These are phyloP conservation scores for Aspidiotus rigidus DNA, from an alignment of 2,888 invertebrate species.

Conservation along the genomic window DNA sequence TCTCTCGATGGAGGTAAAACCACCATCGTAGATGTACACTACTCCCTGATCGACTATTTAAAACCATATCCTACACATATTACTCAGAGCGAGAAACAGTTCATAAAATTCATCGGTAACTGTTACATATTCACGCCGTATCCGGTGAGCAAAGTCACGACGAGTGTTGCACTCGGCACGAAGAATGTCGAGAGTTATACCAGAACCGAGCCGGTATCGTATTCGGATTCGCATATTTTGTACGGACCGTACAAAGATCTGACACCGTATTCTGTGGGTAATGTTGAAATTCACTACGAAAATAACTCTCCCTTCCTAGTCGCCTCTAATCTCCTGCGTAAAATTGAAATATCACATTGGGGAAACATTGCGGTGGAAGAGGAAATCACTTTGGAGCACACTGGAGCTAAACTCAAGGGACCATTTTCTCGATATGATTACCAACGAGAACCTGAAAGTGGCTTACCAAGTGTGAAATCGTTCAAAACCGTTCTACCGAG, in stretches of 20 bases:
- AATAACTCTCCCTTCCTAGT: slow-evolving; percentile 93
- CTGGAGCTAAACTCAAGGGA: slow-evolving; percentile 85
- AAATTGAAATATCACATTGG: slow-evolving; percentile 97
- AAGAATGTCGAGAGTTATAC: slow-evolving; percentile 73
- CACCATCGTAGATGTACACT: slow-evolving; percentile 54
- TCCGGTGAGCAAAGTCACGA: slow-evolving; percentile 66
- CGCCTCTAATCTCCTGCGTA: slow-evolving; percentile 74
- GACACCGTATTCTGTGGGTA: slow-evolving; percentile 51
- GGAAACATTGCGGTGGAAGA: slow-evolving; percentile 98
- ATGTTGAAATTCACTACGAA: slow-evolving; percentile 79
- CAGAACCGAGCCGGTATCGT: slow-evolving; percentile 68
- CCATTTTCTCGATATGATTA: slow-evolving; percentile 96
- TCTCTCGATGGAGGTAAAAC: slow-evolving; percentile 17
- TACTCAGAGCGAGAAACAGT: slow-evolving; percentile 85
- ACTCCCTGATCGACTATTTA: slow-evolving; percentile 65
- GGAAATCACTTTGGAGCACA: slow-evolving; percentile 79
- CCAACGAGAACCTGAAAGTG: slow-evolving; percentile 82
- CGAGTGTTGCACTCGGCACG: slow-evolving; percentile 65
- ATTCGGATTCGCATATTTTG: slow-evolving; percentile 67
- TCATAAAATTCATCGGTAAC: slow-evolving; percentile 78
- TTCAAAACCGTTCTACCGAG: slow-evolving; percentile 72
- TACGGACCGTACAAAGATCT: slow-evolving; percentile 84
- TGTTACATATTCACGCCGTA: slow-evolving; percentile 80
- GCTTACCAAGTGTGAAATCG: slow-evolving; percentile 78
- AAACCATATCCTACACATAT: slow-evolving; percentile 80